Evolutionary conservation across 2,888 invertebrate species (phyloP).

Genomic region (Rotaria magnacalcarata): DNA sequence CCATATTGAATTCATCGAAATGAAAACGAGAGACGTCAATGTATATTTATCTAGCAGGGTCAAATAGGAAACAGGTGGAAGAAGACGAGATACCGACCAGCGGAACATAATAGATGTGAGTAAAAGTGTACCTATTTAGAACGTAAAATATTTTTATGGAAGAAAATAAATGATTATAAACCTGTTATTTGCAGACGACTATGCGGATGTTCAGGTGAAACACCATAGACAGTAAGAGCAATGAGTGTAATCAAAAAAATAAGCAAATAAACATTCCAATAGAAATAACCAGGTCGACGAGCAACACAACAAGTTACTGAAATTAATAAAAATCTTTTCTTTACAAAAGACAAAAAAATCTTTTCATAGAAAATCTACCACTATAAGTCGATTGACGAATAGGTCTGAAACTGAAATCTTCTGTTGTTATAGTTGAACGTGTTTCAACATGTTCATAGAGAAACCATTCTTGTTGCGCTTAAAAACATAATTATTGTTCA

Average conservation of each 20-base stretch:
- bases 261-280: conserved; percentile 56
- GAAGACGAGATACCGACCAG: conserved; percentile 15
- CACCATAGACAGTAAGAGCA: conserved; percentile 31
- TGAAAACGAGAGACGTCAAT: background rate
- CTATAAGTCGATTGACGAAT: conserved; percentile 17
- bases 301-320: conserved; percentile 50
- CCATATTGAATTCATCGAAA: conserved; percentile 21
- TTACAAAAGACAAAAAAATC: background rate
- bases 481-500: too few relatives aligned
- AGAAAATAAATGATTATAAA: background rate
- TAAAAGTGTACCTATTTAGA: background rate
- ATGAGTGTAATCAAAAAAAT: conserved; percentile 47
- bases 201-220: background rate
- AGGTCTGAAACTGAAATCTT: conserved; percentile 26
- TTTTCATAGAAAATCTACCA: background rate
- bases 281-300: conserved; percentile 55
- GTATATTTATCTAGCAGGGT: conserved; percentile 25
- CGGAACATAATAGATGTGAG: conserved; percentile 12
- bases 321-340: background rate
- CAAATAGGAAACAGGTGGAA: conserved; percentile 18
- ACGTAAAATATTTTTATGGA: background rate
- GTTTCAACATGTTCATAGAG: conserved; percentile 25
- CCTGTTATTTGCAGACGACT: background rate
- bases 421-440: conserved; percentile 1
- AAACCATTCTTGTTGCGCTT: conserved; percentile 37